phyloP scores from a whole-genome alignment of 2,888 invertebrate genomes.

The Lamproptera curius region DNA sequence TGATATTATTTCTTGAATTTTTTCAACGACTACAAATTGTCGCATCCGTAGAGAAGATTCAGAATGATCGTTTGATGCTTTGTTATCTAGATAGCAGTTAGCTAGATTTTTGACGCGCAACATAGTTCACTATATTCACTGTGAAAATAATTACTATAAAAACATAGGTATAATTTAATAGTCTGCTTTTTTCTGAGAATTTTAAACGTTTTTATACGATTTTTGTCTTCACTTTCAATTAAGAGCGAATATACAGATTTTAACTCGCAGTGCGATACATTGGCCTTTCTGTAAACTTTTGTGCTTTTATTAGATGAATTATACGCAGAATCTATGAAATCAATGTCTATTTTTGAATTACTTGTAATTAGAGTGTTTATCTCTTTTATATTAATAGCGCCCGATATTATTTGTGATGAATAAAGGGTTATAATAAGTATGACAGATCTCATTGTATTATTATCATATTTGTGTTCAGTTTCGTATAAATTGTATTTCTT shows the following conservation, averaged over 20 bases:
- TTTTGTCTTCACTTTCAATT: slow-evolving; percentile 39
- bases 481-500: slow-evolving; percentile 44
- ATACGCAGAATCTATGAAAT: slow-evolving; percentile 47
- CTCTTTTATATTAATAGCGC: slow-evolving; percentile 30
- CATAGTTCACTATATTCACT: slow-evolving; percentile 42
- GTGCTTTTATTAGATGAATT: slow-evolving; percentile 25
- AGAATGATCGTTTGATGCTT: not conserved
- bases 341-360: slow-evolving; percentile 46
- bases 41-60: too few species aligned
- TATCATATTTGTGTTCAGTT: slow-evolving; percentile 22
- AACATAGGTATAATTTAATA: slow-evolving; percentile 55
- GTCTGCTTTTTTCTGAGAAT: slow-evolving; percentile 41
- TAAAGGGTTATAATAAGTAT: slow-evolving; percentile 55
- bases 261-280: slow-evolving; percentile 38
- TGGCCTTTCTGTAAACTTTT: slow-evolving; percentile 7
- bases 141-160: slow-evolving; percentile 34
- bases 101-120: too few species aligned
- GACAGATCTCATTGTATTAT: slow-evolving; percentile 29
- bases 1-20: too few species aligned
- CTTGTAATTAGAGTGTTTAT: slow-evolving; percentile 36
- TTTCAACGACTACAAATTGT: too few species aligned
- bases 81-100: too few species aligned
- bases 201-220: slow-evolving; percentile 47
- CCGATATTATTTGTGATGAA: slow-evolving; percentile 22
- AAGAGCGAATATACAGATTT: slow-evolving; percentile 51